phyloP scores from a whole-genome alignment of 2,797 vertebrate genomes.

The Pseudocheirus occidentalis region DNA sequence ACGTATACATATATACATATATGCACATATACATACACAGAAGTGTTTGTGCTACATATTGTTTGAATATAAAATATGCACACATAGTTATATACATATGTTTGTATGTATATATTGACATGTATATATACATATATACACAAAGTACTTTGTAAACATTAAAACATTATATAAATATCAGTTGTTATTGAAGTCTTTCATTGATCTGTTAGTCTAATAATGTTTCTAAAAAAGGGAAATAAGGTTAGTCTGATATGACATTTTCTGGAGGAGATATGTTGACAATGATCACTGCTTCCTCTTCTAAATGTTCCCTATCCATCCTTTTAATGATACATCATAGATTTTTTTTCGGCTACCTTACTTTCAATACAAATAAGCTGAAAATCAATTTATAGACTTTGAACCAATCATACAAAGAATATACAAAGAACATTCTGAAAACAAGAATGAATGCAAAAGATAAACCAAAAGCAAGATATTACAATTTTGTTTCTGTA shows the following conservation, averaged over 20 bases:
- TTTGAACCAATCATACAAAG: constrained; percentile 14
- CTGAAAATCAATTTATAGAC: constrained; percentile 37
- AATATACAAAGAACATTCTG: background rate
- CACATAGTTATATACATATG: background rate
- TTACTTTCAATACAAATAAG: background rate
- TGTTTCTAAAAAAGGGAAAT: background rate
- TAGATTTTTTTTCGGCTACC: background rate
- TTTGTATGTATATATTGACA: background rate
- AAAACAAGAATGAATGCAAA: constrained; percentile 13
- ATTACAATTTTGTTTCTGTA: constrained; percentile 13
- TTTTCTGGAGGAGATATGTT: background rate
- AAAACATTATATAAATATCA: background rate
- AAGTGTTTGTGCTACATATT: background rate
- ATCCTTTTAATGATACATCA: background rate
- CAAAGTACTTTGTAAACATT: background rate
- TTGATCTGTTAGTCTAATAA: background rate
- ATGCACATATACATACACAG: background rate
- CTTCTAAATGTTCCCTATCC: background rate
- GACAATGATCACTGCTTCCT: background rate
- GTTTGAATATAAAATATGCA: background rate
- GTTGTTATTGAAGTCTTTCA: background rate
- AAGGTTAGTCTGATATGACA: background rate
- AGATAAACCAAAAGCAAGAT: constrained; percentile 21
- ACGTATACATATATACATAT: background rate
- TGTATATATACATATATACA: background rate